Base-by-base conservation (phyloP, 2,113 vertebrate species). In the Nycticryphes semicollaris region DNA sequence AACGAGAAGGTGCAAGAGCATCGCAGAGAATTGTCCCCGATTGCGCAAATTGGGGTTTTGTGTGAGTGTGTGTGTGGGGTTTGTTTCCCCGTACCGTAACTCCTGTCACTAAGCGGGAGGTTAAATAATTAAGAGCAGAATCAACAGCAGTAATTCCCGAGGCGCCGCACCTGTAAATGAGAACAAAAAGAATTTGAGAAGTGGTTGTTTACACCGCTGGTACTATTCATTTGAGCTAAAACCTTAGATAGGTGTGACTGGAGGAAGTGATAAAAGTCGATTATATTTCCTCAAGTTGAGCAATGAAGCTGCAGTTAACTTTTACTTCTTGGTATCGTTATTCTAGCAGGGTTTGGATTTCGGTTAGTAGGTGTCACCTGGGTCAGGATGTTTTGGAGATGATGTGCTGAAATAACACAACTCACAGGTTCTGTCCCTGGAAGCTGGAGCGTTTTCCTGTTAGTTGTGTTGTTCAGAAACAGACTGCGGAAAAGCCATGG, bases 281-380 rank as follows among this genome's bases (percentile, higher is more conserved):
- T 20, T 28, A 0, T 7, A 1, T 41, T 74, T 64, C 19, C 59
- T 62, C 23, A 39, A 14, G 39, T 18, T 3, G 39, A 12, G 6
- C 28, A 67, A 10, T 20, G 66, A 60, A 45, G 7, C 30, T 37
- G 31, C 7, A 14, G 11, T 48, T 39, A 19, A 22, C 10, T 90
- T 60, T 33, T 14, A n/a, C 25, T 45, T 47, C 18, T 50, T 33
- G 13, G 6, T 54, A 2, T 23, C 0, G 0, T 41, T 37, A 20
- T 3, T 22, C 21, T 30, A 0, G 1, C 14, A 59, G 4, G 3
- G 0, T 62, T 59, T 35, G 50, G 13, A 10, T 60, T 47, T 31
- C 12, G 1, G 20, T 21, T n/a, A 4, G 70, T 3, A 20, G 63
- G n/a, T 2, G 31, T 35, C 12, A 22, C 0, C 0, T 2, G 4